Percentiles rank a stretch among this genome's conserved stretches.
These are phyloP conservation scores for Mus caroli DNA, from an alignment of 2,797 vertebrate genomes.

Conservation along the genomic window DNA sequence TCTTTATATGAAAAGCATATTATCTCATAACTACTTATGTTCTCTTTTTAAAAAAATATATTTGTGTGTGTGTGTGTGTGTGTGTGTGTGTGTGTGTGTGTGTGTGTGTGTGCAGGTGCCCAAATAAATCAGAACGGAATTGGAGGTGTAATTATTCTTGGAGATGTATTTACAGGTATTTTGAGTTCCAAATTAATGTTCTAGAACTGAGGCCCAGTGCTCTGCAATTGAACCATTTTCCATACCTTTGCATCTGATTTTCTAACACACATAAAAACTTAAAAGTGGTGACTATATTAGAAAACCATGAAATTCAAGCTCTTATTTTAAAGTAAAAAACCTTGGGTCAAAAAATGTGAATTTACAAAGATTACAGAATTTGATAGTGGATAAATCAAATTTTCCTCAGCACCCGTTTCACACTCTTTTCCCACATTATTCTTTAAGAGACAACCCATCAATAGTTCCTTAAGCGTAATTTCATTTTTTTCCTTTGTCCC, in stretches of 20 bases:
- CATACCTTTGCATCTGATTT: neutral
- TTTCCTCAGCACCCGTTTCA: neutral
- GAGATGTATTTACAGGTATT: neutral
- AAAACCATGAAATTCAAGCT: neutral
- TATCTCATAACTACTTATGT: neutral
- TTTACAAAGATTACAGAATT: slow-evolving; percentile 1
- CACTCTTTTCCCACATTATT: neutral
- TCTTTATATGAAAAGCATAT: neutral
- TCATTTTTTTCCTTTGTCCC: slow-evolving; percentile 12
- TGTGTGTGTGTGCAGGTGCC: too few relatives aligned
- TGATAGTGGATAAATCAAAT: neutral
- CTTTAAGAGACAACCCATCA: neutral
- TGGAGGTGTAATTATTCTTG: neutral
- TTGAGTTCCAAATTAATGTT: neutral
- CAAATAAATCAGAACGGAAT: neutral
- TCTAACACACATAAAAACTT: neutral
- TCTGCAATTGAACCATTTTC: neutral
- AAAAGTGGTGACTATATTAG: neutral
- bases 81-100: neutral
- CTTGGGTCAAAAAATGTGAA: slow-evolving; percentile 48
- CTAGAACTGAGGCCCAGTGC: neutral
- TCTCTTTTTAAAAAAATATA: neutral
- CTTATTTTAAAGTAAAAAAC: slow-evolving; percentile 14
- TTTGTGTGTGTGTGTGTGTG: neutral
- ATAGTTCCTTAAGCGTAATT: neutral